Base-by-base conservation (phyloP, 2,888 invertebrate genomes). In the Diachrysia chrysitis region DNA sequence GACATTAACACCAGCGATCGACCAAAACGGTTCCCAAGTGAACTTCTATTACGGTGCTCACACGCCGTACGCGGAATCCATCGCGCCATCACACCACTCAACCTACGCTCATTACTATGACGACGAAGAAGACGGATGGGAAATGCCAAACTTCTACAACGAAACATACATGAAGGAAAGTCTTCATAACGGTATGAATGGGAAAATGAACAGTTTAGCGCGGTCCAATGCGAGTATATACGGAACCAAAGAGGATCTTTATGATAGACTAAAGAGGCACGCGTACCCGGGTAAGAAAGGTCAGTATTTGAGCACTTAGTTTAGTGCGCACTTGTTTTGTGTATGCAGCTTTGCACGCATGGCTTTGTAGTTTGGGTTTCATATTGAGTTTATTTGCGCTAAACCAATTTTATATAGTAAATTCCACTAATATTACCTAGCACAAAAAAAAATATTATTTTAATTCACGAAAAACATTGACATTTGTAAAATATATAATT, bases 61-160 rank as follows among this genome's bases (percentile, higher is more conserved):
- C 63, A 98, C 98, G 6, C 99, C 99, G 0, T 99, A 99, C 93
- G 99, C 99, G 58, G 99, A 99, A 90, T 98, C 98, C 64, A 99
- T 99, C 82, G 99, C 99, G 0, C 99, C 99, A 0, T 98, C 98
- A 7, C 99, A 99, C 92, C 99, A 99, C 88, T 98, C 98, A 58
- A 99, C 99, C 0, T 99, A 99, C 91, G 99, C 99, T 4, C 99
- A 99, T 90, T 99, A 99, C 90, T 99, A 99, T 84, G 98, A 99
- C 88, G 98, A 99, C 83, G 99, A 99, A 88, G 99, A 99, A 92
- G 99, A 99, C 85, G 99, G 98, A 57, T 99, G 99, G 99, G 99
- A 99, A 90, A 99, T 99, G 99, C 99, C 99, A 0, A 99, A 99
- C 92, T 99, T 99, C 92, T 99, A 99, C 94, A 98, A 98, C 90